Evolutionary conservation across 2,888 invertebrate genomes (phyloP), one percentile per base, ranked within the genome.

Genomic region (Macaria liturata): DNA sequence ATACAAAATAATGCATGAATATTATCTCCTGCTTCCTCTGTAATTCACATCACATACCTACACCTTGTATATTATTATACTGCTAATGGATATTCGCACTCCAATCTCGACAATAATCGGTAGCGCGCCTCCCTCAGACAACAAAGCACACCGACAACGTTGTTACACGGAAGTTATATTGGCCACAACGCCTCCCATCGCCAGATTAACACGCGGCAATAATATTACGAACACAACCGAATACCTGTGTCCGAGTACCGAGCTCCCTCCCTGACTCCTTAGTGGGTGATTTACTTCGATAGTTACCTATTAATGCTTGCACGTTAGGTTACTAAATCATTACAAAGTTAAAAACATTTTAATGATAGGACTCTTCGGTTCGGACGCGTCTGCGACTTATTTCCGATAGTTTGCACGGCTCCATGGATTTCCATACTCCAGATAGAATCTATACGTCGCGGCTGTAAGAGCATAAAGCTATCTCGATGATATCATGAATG

Each of bases 201-300:
- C 79, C 80, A 81, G 83, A 82, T 84, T 85, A 84, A 81, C 84
- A 80, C 76, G 42, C 47, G 78, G 73, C 81, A 78, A 76, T 80
- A 80, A 78, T 75, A 80, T 79, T 73, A 72, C 68, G 66, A 72
- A 78, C 70, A 77, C 77, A 72, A 68, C 73, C 72, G 70, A 70
- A 70, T 71, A 71, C 69, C 71, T 71, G 71, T 72, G 65, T 50
- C 55, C 32, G 44, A 46, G 37, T 34, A 32, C 69, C 67, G 61
- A 69, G 67, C 71, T 62, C 65, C 69, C 74, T 74, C 72, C 72
- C 73, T 48, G 42, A 49, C 49, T 54, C 74, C 75, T 74, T 80
- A 78, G 81, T 84, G 77, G 79, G 73, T 78, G 79, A 84, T 84
- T 82, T 76, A 75, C 66, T 71, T 69, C 70, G 75, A 80, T 76